These are phyloP conservation scores for Popillia japonica DNA, from an alignment of 1,140 invertebrate genomes.

Conservation along the genomic window DNA sequence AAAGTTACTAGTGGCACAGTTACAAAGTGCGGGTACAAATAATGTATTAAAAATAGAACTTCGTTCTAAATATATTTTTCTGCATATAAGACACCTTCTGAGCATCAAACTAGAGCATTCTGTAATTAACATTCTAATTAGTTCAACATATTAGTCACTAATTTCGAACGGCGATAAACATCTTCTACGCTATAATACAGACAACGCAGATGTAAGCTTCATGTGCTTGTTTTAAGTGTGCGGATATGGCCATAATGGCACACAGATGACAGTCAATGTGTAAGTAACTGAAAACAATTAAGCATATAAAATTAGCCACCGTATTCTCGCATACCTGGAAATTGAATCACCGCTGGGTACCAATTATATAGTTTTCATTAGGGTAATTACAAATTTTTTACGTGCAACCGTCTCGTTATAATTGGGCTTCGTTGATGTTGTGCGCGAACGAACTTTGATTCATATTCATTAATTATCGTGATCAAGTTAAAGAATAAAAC, in stretches of 20 bases:
- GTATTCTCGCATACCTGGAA: slow-evolving; percentile 9
- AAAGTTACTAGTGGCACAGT: too few relatives aligned
- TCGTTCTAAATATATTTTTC: too few relatives aligned
- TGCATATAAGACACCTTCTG: too few relatives aligned
- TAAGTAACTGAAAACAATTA: neutral
- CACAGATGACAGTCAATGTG: neutral
- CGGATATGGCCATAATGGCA: neutral
- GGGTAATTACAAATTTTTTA: neutral
- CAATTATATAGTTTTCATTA: slow-evolving; percentile 19
- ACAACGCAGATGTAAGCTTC: too few relatives aligned
- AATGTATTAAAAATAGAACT: too few relatives aligned
- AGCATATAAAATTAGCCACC: slow-evolving; percentile 7
- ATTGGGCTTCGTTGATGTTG: neutral
- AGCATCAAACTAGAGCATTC: too few relatives aligned
- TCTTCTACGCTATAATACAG: too few relatives aligned
- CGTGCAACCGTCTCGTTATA: neutral
- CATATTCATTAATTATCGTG: slow-evolving; percentile 14
- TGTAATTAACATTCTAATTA: too few relatives aligned
- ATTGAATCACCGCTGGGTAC: slow-evolving; percentile 1
- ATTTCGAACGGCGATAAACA: too few relatives aligned
- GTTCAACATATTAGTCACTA: too few relatives aligned
- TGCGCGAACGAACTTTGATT: neutral
- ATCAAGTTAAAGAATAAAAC: neutral
- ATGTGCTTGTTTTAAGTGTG: neutral
- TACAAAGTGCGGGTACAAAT: too few relatives aligned